These are phyloP conservation scores for Trachymyrmex septentrionalis DNA, from an alignment of 1,140 invertebrate species.

Conservation along the genomic window DNA sequence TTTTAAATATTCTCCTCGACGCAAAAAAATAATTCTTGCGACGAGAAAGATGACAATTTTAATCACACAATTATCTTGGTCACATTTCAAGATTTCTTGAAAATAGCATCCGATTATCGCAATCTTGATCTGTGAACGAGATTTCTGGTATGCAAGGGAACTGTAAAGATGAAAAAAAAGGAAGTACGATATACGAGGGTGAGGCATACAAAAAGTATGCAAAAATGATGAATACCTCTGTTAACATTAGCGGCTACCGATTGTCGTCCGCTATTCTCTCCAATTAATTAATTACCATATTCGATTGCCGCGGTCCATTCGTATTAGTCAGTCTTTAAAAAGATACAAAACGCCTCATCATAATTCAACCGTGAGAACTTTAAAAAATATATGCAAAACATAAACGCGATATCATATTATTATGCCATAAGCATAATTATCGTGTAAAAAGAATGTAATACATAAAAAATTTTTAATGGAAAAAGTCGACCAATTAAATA, in stretches of 20 bases:
- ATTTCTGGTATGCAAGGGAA: slow-evolving; percentile 34
- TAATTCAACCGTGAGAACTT: neutral
- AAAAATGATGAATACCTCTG: slow-evolving; percentile 30
- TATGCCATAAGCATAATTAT: neutral
- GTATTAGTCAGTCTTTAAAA: slow-evolving; percentile 58
- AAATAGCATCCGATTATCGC: slow-evolving; percentile 55
- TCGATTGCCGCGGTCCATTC: slow-evolving; percentile 39
- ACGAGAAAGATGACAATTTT: slow-evolving; percentile 38
- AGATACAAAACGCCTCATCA: neutral
- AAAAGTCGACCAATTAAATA: neutral
- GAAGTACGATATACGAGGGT: neutral
- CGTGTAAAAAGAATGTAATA: neutral
- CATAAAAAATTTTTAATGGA: neutral
- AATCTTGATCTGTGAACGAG: slow-evolving; percentile 54
- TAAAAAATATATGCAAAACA: neutral
- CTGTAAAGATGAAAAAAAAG: slow-evolving; percentile 15
- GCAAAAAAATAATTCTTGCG: slow-evolving; percentile 27
- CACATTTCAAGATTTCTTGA: slow-evolving; percentile 28
- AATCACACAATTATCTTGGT: neutral
- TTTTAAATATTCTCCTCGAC: neutral
- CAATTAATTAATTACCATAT: slow-evolving; percentile 75
- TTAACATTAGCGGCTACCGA: slow-evolving; percentile 17
- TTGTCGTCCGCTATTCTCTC: slow-evolving; percentile 46
- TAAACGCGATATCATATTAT: neutral
- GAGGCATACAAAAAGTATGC: slow-evolving; percentile 3